Base-by-base conservation (phyloP, 1,140 invertebrate genomes). In the Drosophila neocordata region DNA sequence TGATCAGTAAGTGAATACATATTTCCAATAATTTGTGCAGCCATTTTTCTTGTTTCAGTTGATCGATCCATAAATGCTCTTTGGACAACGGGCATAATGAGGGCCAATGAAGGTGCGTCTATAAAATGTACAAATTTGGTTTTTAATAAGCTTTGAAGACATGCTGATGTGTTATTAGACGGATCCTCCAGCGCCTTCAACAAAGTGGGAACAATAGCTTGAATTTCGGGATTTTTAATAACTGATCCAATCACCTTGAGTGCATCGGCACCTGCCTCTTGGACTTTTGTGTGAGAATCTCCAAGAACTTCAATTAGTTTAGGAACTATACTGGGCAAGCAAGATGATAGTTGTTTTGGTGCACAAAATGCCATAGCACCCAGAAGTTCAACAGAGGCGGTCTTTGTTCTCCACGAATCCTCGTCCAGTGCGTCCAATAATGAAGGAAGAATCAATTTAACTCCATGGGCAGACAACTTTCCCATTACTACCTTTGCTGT, bases 121-220 rank as follows among this genome's bases (percentile, higher is more conserved):
- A 99, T 99, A 91, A 99, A 99, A 93, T 99, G 99, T 44, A 99
- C 98, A 93, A 99, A 99, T 92, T 99, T 97, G 0, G 98, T 99
- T 89, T 99, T 97, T 12, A 99, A 92, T 22, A 99, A 93, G 1
- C 96, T 98, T 90, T 98, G 96, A 1, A 99, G 92, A 92, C 97
- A 98, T 6, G 94, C 94, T 1, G 97, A 97, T 0, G 99, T 99
- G 92, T 98, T 98, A 81, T 97, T 96, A 0, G 97, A 97, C 1
- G 99, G 99, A 93, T 99, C 98, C 92, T 99, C 97, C 1, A 99
- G 93, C 5, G 98, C 99, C 92, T 96, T 95, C 7, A 99, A 92
- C 12, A 99, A 92, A 8, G 96, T 95, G 1, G 98, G 97, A 4
- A 98, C 97, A 91, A 98, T 98, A 0, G 97, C 97, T 95, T 98